These are phyloP conservation scores for Coptotermes formosanus DNA, from an alignment of 1,140 invertebrate genomes.

Conservation along the genomic window DNA sequence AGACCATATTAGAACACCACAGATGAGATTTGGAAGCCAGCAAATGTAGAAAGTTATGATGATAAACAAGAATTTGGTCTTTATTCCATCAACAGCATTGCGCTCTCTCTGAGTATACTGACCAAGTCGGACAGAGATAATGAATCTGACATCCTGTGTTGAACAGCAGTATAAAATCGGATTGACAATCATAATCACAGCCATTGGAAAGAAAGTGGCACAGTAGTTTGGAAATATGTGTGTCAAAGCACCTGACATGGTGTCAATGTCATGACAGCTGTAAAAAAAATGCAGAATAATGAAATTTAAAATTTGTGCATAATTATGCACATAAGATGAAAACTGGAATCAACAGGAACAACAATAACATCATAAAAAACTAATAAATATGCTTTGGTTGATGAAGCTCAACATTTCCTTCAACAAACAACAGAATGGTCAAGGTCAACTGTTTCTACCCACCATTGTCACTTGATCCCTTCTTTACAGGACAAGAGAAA, in stretches of 20 bases:
- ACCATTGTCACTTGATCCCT: too few species aligned
- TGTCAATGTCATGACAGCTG: constrained; percentile 68
- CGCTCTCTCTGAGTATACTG: constrained; percentile 70
- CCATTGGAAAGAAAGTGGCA: constrained; percentile 69
- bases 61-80: constrained; percentile 70
- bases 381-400: too few species aligned
- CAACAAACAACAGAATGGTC: too few species aligned
- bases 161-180: constrained; percentile 69
- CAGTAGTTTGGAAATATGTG: constrained; percentile 76
- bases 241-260: constrained; percentile 57
- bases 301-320: too few species aligned
- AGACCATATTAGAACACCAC: constrained; percentile 72
- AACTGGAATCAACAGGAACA: too few species aligned
- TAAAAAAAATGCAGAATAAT: constrained; percentile 43
- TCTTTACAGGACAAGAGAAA: too few species aligned
- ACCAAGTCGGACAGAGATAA: constrained; percentile 58
- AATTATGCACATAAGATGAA: too few species aligned
- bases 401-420: too few species aligned
- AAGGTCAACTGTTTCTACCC: too few species aligned
- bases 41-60: constrained; percentile 77
- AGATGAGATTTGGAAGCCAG: constrained; percentile 78
- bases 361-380: too few species aligned
- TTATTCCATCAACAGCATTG: constrained; percentile 63
- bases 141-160: constrained; percentile 60
- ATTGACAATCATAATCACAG: constrained; percentile 71